phyloP scores from a whole-genome alignment of 2,113 vertebrate species.

The Psettodes erumei region DNA sequence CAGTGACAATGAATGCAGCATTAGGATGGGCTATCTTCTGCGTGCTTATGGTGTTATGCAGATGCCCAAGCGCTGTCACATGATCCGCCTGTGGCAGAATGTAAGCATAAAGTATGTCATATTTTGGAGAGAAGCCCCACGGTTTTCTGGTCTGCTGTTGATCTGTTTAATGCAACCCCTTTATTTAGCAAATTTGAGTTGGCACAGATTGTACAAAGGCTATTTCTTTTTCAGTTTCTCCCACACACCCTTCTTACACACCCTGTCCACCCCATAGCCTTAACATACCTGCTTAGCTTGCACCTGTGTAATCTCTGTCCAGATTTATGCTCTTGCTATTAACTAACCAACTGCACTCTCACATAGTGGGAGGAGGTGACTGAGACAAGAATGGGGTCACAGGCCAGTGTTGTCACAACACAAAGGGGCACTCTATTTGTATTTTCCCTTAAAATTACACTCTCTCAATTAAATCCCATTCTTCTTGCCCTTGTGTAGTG shows the following conservation, averaged over 20 bases:
- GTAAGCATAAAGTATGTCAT: background rate
- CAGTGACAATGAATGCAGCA: background rate
- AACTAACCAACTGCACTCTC: constrained; percentile 37
- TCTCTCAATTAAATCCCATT: constrained; percentile 57
- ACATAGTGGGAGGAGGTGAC: constrained; percentile 36
- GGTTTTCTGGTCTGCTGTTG: background rate
- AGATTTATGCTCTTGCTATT: constrained; percentile 56
- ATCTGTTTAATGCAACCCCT: background rate
- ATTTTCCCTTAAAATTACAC: constrained; percentile 50
- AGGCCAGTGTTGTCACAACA: constrained; percentile 43
- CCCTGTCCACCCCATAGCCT: background rate
- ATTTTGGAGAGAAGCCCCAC: background rate
- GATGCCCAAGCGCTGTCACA: background rate
- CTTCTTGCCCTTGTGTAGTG: constrained; percentile 21
- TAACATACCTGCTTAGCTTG: background rate
- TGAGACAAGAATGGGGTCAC: constrained; percentile 34
- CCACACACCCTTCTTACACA: no score
- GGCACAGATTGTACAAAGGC: background rate
- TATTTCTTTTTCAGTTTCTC: background rate
- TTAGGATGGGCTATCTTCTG: constrained; percentile 14
- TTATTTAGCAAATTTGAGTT: background rate
- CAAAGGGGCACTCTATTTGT: constrained; percentile 53
- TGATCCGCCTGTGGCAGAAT: background rate
- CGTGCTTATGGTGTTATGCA: constrained; percentile 8
- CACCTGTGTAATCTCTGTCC: background rate